Percentiles rank a stretch among this genome's conserved stretches.
phyloP scores from a whole-genome alignment of 2,113 vertebrate species.

The Cololabis saira region DNA sequence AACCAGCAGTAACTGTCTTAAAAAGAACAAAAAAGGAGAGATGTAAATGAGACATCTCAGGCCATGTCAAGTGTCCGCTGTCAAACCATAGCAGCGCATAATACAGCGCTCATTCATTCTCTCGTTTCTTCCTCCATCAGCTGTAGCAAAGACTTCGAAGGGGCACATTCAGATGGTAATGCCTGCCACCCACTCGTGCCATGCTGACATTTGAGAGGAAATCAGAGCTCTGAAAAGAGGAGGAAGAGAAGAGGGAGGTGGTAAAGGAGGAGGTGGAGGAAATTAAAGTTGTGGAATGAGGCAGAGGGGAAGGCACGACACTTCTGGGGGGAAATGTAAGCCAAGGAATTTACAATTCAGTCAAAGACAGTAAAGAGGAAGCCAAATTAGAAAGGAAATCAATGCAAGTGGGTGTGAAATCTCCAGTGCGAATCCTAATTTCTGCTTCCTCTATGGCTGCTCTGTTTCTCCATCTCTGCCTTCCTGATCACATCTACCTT shows the following conservation, averaged over 20 bases:
- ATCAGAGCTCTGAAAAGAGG: conserved; percentile 58
- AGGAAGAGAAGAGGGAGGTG: conserved; percentile 53
- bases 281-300: conserved; percentile 47
- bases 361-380: conserved; percentile 32
- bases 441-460: conserved; percentile 19
- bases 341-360: conserved; percentile 34
- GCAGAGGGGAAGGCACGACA: conserved; percentile 38
- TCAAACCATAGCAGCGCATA: conserved; percentile 16
- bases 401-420: conserved; percentile 44
- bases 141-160: conserved; percentile 61
- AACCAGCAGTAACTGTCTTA: conserved; percentile 17
- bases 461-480: conserved; percentile 20
- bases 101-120: conserved; percentile 19
- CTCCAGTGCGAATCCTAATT: conserved; percentile 18
- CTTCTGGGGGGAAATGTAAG: background rate
- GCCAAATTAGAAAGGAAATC: conserved; percentile 39
- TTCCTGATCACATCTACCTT: conserved; percentile 40
- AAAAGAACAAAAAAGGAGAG: conserved; percentile 34
- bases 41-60: conserved; percentile 29
- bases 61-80: conserved; percentile 37
- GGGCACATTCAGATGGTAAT: conserved; percentile 60
- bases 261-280: conserved; percentile 49
- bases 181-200: conserved; percentile 77
- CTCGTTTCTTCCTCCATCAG: conserved; percentile 33
- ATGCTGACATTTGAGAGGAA: conserved; percentile 74